These are phyloP conservation scores for Apodemus agrarius DNA, from an alignment of 2,797 vertebrate species.

Conservation along the genomic window DNA sequence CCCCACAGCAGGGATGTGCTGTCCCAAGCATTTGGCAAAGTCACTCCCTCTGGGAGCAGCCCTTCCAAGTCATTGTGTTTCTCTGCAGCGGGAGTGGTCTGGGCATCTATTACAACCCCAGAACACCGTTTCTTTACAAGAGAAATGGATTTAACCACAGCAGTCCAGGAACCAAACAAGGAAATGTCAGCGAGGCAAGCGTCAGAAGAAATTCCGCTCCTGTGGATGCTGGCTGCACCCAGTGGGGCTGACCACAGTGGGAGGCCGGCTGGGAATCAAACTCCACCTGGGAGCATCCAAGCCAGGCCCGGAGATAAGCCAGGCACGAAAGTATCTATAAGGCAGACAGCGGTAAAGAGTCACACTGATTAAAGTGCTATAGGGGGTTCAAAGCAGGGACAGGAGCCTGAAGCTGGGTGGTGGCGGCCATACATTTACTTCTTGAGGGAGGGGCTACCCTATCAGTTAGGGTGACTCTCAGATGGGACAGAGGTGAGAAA, in stretches of 20 bases:
- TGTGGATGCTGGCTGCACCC: background rate
- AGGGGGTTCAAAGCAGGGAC: background rate
- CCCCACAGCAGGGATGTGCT: constrained; percentile 27
- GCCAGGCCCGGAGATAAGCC: background rate
- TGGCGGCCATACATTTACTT: background rate
- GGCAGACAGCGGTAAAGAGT: background rate
- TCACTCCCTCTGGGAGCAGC: constrained; percentile 5
- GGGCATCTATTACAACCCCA: background rate
- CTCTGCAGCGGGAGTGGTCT: background rate
- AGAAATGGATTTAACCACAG: background rate
- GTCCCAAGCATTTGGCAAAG: constrained; percentile 40
- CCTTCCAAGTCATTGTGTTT: background rate
- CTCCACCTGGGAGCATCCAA: background rate
- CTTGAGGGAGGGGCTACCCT: background rate
- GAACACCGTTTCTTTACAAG: background rate
- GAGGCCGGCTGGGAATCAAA: background rate
- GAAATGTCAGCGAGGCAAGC: background rate
- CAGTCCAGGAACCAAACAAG: background rate
- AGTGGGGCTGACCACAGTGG: background rate
- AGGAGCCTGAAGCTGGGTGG: background rate
- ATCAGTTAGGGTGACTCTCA: background rate
- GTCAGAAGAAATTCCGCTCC: background rate
- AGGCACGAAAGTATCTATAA: constrained; percentile 34
- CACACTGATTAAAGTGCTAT: background rate
- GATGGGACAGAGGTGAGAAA: background rate